A percentile compares a stretch with the other conserved stretches of the same genome.
Conservation (phyloP, 2,888 invertebrate species). For the Tromatobia lineatoria region DNA sequence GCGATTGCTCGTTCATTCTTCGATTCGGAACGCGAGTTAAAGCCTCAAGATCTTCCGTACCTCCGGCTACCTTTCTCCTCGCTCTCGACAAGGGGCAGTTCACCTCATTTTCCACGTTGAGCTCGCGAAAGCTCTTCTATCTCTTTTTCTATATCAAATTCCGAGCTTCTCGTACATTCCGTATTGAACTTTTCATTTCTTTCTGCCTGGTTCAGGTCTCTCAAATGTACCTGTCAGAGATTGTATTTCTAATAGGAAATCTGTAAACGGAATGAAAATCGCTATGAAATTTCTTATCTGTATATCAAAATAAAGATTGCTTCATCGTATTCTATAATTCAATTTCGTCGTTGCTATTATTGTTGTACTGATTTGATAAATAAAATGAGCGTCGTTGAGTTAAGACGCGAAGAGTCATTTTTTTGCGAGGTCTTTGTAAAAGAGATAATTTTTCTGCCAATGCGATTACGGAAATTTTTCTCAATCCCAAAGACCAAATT, state of each 20-base stretch:
- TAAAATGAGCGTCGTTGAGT: too few relatives aligned
- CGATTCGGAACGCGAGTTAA: not conserved
- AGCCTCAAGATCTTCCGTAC: not conserved
- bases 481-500: not conserved
- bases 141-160: slow-evolving; percentile 13
- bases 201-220: not conserved
- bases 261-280: not conserved
- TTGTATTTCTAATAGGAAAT: slow-evolving; percentile 36
- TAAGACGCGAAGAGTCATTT: too few relatives aligned
- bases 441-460: not conserved
- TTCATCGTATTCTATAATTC: not conserved
- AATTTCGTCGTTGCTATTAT: not conserved
- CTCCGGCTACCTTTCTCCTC: not conserved
- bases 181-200: not conserved
- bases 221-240: not conserved
- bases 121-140: slow-evolving; percentile 15
- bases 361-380: not conserved
- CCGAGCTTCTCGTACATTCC: slow-evolving; percentile 7
- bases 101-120: slow-evolving; percentile 29
- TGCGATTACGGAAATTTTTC: not conserved
- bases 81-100: not conserved
- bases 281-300: not conserved
- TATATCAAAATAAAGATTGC: not conserved
- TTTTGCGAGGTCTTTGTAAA: too few relatives aligned
- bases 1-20: slow-evolving; percentile 42